Conservation (phyloP, 1,140 invertebrate species). For the Scaptomyza montana region DNA sequence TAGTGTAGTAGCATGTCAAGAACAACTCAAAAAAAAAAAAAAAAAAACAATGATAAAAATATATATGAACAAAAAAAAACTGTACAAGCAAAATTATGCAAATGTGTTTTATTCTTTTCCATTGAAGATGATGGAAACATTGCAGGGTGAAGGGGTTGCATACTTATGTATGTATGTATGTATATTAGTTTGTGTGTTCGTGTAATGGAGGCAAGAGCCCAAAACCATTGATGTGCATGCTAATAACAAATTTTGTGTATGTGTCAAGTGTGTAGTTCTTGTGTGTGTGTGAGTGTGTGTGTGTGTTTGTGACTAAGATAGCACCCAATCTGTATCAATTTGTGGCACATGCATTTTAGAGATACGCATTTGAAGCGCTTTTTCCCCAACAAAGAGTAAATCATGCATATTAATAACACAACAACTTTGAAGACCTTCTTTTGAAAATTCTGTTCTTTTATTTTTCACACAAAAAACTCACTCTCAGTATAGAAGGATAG, state of each 20-base stretch:
- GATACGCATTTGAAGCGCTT: neutral
- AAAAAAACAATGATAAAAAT: slow-evolving; percentile 17
- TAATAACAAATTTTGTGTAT: neutral
- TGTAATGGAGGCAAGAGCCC: neutral
- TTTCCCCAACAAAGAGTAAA: neutral
- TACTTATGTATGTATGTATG: neutral
- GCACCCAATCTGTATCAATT: slow-evolving; percentile 9
- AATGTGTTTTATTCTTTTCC: slow-evolving; percentile 9
- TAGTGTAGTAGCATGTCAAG: slow-evolving; percentile 5
- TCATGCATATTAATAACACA: neutral
- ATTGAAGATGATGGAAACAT: slow-evolving; percentile 1
- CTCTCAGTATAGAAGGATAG: no score
- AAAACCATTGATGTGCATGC: neutral
- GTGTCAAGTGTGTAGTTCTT: neutral
- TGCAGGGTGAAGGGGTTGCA: slow-evolving; percentile 4
- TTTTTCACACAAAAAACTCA: no score
- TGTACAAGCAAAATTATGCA: slow-evolving; percentile 32
- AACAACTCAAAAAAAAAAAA: slow-evolving; percentile 27
- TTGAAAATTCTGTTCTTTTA: no score
- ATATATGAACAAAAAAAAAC: slow-evolving; percentile 26
- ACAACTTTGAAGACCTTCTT: neutral
- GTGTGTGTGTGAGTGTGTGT: no score
- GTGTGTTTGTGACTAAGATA: neutral
- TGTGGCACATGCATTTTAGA: slow-evolving; percentile 4
- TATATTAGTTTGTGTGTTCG: no score